Conservation (phyloP, 2,797 vertebrate genomes). For the Eurystomus glaucurus region DNA sequence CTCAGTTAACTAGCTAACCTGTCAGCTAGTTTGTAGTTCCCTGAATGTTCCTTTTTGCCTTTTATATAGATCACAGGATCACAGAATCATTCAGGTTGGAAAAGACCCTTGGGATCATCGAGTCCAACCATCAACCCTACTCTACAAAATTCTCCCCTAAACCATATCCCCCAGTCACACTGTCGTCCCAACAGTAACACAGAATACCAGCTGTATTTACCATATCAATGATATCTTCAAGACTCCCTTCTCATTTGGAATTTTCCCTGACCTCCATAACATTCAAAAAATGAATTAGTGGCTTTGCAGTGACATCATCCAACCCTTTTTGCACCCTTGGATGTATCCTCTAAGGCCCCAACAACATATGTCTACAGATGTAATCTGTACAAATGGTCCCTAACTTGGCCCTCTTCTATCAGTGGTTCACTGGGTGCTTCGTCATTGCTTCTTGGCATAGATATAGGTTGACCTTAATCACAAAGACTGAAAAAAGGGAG, state of each 20-base stretch:
- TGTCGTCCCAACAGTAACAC: no score
- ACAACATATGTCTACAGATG: background rate
- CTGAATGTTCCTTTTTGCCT: background rate
- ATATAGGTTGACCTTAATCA: background rate
- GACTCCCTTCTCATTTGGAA: background rate
- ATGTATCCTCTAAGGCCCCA: background rate
- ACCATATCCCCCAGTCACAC: no score
- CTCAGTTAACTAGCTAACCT: background rate
- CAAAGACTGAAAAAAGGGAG: background rate
- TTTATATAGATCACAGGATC: background rate
- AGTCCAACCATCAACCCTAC: no score
- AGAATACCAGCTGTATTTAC: no score
- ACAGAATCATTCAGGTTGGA: no score
- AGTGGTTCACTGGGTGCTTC: background rate
- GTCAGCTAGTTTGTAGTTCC: background rate
- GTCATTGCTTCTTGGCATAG: background rate
- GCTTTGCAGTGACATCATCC: background rate
- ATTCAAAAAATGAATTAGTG: background rate
- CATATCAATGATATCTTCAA: background rate
- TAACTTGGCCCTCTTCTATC: background rate
- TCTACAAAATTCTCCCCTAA: no score
- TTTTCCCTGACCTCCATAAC: background rate
- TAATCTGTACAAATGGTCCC: background rate
- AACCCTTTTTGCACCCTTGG: background rate
- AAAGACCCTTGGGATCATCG: no score